A percentile compares a stretch with the other conserved stretches of the same genome.
These are phyloP conservation scores for Steromphala cineraria DNA, from an alignment of 2,888 invertebrate genomes.

Conservation along the genomic window DNA sequence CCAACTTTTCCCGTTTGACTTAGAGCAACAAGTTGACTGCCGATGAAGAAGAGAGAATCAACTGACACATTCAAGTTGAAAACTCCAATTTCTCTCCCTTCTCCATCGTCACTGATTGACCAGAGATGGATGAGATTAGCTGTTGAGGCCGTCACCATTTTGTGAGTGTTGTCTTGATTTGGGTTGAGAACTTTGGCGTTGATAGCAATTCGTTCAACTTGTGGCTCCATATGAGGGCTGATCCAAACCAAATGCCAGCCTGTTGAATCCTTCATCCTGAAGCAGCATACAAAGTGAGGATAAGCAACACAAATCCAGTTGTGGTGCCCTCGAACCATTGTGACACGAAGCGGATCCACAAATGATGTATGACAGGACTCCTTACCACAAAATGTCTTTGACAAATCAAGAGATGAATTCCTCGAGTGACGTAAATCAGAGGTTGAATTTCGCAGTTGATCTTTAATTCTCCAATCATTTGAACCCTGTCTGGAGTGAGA, in stretches of 20 bases:
- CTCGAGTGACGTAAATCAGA: slow-evolving; percentile 42
- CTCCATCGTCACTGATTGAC: slow-evolving; percentile 87
- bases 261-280: slow-evolving; percentile 94
- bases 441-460: slow-evolving; percentile 47
- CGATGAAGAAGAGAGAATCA: slow-evolving; percentile 97
- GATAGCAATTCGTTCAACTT: slow-evolving; percentile 93
- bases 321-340: slow-evolving; percentile 85
- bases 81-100: slow-evolving; percentile 86
- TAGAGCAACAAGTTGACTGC: slow-evolving; percentile 96
- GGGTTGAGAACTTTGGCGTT: slow-evolving; percentile 79
- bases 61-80: slow-evolving; percentile 92
- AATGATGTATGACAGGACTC: background rate
- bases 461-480: slow-evolving; percentile 30
- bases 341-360: slow-evolving; percentile 66
- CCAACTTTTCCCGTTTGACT: slow-evolving; percentile 95
- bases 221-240: slow-evolving; percentile 91
- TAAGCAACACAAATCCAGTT: slow-evolving; percentile 98
- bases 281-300: slow-evolving; percentile 95
- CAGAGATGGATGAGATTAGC: slow-evolving; percentile 86
- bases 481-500: slow-evolving; percentile 39
- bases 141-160: slow-evolving; percentile 90
- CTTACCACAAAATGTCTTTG: slow-evolving; percentile 11
- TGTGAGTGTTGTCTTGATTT: slow-evolving; percentile 78
- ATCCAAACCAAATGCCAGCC: slow-evolving; percentile 98
- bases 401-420: slow-evolving; percentile 21